Conservation (phyloP, 1,140 invertebrate genomes). For the Mactra quadrangularis region DNA sequence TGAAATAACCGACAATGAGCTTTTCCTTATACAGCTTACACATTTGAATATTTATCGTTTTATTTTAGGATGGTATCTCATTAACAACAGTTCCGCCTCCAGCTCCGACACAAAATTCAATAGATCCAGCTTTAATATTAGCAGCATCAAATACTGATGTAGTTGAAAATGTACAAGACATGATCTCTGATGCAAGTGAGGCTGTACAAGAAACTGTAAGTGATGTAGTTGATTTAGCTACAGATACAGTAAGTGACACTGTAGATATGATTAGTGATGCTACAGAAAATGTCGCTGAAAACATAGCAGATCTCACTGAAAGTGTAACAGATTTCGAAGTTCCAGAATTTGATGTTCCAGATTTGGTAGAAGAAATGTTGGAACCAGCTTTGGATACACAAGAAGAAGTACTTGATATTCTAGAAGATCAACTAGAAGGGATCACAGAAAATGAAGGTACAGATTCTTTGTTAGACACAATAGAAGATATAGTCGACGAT, state of each 20-base stretch:
- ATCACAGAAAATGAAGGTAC: neutral
- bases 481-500: conserved; percentile 24
- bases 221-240: conserved; percentile 7
- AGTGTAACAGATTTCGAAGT: neutral
- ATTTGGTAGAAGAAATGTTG: neutral
- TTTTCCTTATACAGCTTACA: too few relatives aligned
- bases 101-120: neutral
- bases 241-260: neutral
- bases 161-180: conserved; percentile 25
- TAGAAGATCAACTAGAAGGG: conserved; percentile 15
- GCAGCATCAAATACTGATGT: conserved; percentile 28
- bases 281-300: neutral
- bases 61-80: conserved; percentile 10
- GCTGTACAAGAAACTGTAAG: conserved; percentile 9
- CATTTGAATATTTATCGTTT: neutral
- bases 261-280: neutral
- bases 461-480: neutral
- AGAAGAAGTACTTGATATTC: conserved; percentile 18
- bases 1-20: too few relatives aligned
- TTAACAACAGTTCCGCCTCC: neutral
- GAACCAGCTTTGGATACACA: neutral
- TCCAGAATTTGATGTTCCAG: neutral
- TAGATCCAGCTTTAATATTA: conserved; percentile 13
- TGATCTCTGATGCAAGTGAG: conserved; percentile 11
- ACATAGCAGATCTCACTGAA: neutral